Evolutionary conservation across 2,113 vertebrate genomes (phyloP), one percentile per base, ranked within the genome.

Genomic region (Ceratotherium simum): DNA sequence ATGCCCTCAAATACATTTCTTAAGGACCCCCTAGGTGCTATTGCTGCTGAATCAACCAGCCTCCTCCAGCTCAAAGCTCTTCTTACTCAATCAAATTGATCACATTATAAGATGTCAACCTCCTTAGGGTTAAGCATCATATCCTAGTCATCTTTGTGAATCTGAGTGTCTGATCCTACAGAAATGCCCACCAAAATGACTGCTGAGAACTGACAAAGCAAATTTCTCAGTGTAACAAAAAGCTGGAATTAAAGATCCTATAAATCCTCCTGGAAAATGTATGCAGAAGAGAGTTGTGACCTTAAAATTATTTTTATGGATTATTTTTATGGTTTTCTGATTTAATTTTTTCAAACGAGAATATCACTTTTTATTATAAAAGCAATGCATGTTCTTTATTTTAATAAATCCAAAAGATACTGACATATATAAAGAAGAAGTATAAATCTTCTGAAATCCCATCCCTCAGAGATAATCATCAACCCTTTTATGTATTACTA

Each of bases 291-390:
- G 33, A 70, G 31, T 4, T 79, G 4, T 91, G 33, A 56, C 39
- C 31, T 83, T 92, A 64, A 70, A 96, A 54, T 83, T 56, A 36
- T 89, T 91, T 64, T 56, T 88, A 60, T 46, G 5, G 18, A n/a
- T 48, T 81, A 76, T 78, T 83, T 80, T 86, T 72, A 82, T 79
- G n/a, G 21, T 54, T 81, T 89, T 84, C 33, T 54, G 36, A 62
- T 86, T 90, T 79, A 80, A n/a, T 31, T 48, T 64, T 56, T 94
- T 79, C 33, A 92, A 84, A 70, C 81, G 39, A 80, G 46, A 75
- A 89, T 81, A 60, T 46, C 13, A 33, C 31, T 70, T 88, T 90
- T 88, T 75, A 91, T 42, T 60, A 95, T 31, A 29, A 96, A 81
- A 94, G 13, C 27, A 96, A 94, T 46, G 12, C 1, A 33, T n/a